Base-by-base conservation (phyloP, 2,113 vertebrate species). In the Tretioscincus oriximinensis region DNA sequence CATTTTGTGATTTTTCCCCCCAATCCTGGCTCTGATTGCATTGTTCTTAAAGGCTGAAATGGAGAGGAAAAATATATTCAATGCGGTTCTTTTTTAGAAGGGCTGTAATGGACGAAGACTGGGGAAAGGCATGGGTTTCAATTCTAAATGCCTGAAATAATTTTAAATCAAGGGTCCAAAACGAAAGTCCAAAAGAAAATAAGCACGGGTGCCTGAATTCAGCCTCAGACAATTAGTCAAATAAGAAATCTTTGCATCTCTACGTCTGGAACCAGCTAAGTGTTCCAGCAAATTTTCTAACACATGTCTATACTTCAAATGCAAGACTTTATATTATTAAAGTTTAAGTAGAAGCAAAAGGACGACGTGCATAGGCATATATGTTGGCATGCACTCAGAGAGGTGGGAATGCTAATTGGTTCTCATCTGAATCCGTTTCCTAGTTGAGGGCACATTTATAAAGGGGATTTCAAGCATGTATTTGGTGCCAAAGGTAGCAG, bases 401-500 rank as follows among this genome's bases (percentile, higher is more conserved):
- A 85, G 49, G 82, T 82, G 77, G 84, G 65, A 77, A 79, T 0
- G 21, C 26, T 91, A 87, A 90, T 88, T 76, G 83, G 77, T 85
- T 84, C 89, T 91, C 89, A 85, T 90, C 89, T 85, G 84, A 88
- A 75, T 83, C 2, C 24, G 58, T 82, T 90, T 88, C 87, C 88
- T 84, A 90, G 88, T 90, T 90, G 82, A 92, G 73, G 87, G 88
- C 87, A 75, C 84, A 77, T 85, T 87, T 76, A 66, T 68, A 65
- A 87, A 88, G 82, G 68, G 70, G 80, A 85, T 92, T 90, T 81
- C 81, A 84, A 84, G 85, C 78, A 5, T 84, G 60, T 5, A 0
- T 29, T 86, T 70, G 31, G 88, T 92, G 91, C 91, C 92, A 93
- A 90, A 68, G 76, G 81, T 18, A 89, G 87, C 91, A 93, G 92